These are phyloP conservation scores for Chironomus tepperi DNA, from an alignment of 1,140 invertebrate genomes.

Conservation along the genomic window DNA sequence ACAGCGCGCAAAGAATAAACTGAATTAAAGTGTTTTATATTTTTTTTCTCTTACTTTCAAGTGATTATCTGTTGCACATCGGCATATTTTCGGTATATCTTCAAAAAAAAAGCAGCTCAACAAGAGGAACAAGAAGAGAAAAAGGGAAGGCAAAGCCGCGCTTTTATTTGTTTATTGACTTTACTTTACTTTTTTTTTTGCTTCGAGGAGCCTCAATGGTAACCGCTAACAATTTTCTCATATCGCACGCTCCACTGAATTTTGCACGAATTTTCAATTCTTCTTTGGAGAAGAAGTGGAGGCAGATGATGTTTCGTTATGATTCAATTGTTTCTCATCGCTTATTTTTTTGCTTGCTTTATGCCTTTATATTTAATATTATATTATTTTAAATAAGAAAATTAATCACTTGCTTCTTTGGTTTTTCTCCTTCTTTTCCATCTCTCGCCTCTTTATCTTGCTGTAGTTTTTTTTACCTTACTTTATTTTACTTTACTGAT, in stretches of 20 bases:
- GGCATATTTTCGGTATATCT: neutral
- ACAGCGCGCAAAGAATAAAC: neutral
- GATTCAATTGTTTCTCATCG: constrained; percentile 21
- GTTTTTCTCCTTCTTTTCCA: neutral
- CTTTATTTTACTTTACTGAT: neutral
- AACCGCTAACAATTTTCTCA: constrained; percentile 18
- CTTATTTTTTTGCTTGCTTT: neutral
- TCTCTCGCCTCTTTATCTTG: neutral
- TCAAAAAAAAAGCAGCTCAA: too few relatives aligned
- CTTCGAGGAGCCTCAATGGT: neutral
- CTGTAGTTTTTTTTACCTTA: too few relatives aligned
- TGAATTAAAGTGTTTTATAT: neutral
- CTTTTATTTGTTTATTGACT: constrained; percentile 23
- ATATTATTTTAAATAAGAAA: constrained; percentile 15
- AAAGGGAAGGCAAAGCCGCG: constrained; percentile 6
- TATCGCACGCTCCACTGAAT: constrained; percentile 20
- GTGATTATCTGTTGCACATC: constrained; percentile 20
- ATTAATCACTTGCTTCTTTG: constrained; percentile 22
- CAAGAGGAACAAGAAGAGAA: neutral
- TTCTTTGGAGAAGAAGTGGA: neutral
- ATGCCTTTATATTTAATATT: neutral
- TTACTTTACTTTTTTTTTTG: neutral
- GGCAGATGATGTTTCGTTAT: constrained; percentile 20
- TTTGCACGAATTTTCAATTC: constrained; percentile 7
- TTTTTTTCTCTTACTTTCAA: neutral